Evolutionary conservation across 2,113 vertebrate genomes (phyloP), one percentile per base, ranked within the genome.

Genomic region (Hypocryptadius cinnamomeus): DNA sequence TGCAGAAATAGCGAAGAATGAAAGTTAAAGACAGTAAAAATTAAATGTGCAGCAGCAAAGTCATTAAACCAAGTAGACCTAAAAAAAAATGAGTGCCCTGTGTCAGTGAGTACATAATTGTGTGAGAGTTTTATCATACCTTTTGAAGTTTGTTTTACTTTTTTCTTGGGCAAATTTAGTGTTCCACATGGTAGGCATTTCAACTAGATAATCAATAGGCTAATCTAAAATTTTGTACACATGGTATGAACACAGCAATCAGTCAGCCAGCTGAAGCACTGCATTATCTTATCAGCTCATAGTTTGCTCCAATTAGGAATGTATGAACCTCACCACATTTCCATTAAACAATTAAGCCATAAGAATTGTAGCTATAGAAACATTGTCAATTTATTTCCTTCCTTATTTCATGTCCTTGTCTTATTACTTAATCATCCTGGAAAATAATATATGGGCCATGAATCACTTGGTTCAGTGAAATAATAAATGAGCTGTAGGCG

Each of bases 21-120:
- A 87, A 93, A 96, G 37, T 91, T 79, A 96, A 97, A 95, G 53
- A 81, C 31, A 8, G 53, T 86, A 81, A 96, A 95, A 65, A 91
- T 70, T 85, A 91, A 90, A 90, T 65, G 78, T 94, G 48, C 83
- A 96, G 23, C 56, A 77, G 51, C 84, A 92, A 72, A 69, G 47
- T 93, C 48, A 72, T 74, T 94, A 93, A 93, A 79, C 25, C 33
- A 72, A 85, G 5, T 7, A 15, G 30, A 95, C 10, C 21, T 81
- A 83, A 92, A 95, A 95, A 40, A 87, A 90, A 70, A 37, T 28
- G 15, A 96, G 92, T 64, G 28, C 31, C 59, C n/a, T 93, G 59
- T 59, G n/a, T 91, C 65, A 47, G 20, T 85, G 89, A 92, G 31
- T 64, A 40, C 16, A 40, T 81, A 94, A 93, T 37, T 69, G 37